Evolutionary conservation across 2,797 vertebrate species (phyloP).

Genomic region (Cichlasoma orientale): DNA sequence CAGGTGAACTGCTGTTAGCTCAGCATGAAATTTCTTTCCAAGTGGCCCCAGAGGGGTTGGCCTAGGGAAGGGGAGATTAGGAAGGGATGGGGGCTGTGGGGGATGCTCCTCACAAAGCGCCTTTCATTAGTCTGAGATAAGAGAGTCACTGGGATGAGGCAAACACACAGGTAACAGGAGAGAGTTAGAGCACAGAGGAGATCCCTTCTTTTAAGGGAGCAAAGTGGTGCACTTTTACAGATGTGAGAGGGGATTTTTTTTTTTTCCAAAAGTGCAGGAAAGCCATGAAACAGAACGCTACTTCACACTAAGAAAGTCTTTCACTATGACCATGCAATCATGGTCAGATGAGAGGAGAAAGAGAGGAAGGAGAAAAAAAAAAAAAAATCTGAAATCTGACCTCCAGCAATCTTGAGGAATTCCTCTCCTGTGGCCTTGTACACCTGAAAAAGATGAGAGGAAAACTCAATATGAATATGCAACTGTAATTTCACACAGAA

Average conservation of each 20-base stretch:
- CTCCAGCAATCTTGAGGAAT: constrained; percentile 97
- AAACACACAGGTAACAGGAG: constrained; percentile 63
- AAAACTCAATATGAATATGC: background rate
- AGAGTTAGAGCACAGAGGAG: constrained; percentile 31
- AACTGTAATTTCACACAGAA: background rate
- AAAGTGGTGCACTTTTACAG: constrained; percentile 55
- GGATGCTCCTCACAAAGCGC: constrained; percentile 75
- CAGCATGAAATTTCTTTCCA: constrained; percentile 75
- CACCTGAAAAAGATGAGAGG: constrained; percentile 80
- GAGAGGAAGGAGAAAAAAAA: too few relatives aligned
- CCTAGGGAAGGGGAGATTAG: constrained; percentile 46
- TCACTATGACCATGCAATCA: constrained; percentile 40
- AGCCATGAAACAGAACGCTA: constrained; percentile 50
- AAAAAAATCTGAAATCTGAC: constrained; percentile 79
- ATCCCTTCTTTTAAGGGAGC: constrained; percentile 34
- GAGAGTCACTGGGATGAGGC: constrained; percentile 58
- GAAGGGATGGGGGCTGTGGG: constrained; percentile 36
- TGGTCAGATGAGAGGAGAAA: background rate
- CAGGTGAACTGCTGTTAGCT: constrained; percentile 72
- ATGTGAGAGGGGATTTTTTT: constrained; percentile 10
- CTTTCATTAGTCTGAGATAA: constrained; percentile 79
- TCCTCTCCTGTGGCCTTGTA: constrained; percentile 98
- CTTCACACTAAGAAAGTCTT: constrained; percentile 49
- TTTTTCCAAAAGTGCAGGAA: constrained; percentile 44
- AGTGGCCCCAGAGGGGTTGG: constrained; percentile 63